Evolutionary conservation across 2,113 vertebrate species (phyloP).

Genomic region (Cyanoliseus patagonus): DNA sequence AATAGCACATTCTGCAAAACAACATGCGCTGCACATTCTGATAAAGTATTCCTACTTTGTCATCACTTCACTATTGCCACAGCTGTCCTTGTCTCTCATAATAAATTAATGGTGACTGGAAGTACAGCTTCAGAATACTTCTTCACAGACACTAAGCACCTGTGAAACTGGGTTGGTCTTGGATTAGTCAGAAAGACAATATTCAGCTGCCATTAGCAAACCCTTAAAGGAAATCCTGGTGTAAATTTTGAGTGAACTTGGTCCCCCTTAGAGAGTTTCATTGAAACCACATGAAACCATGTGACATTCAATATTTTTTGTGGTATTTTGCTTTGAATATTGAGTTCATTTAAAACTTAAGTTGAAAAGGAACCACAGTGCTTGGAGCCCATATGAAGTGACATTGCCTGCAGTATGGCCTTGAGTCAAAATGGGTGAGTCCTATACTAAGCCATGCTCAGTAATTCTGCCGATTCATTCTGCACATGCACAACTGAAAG

Average conservation of each 20-base stretch:
- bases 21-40: not conserved
- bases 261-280: not conserved
- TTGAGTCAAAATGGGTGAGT: not conserved
- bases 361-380: not conserved
- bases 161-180: not conserved
- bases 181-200: not conserved
- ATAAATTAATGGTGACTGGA: not conserved
- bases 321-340: not conserved
- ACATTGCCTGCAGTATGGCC: not conserved
- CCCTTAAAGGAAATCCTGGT: not conserved
- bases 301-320: not conserved
- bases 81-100: not conserved
- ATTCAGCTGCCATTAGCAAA: not conserved
- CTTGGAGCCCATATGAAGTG: not conserved
- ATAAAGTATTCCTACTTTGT: not conserved
- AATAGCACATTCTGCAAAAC: not conserved
- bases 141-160: not conserved
- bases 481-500: accelerated
- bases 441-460: not conserved
- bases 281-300: not conserved
- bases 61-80: not conserved
- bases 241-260: not conserved
- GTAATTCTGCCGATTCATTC: not conserved
- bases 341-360: not conserved
- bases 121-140: not conserved